Base-by-base conservation (phyloP, 2,113 vertebrate genomes). In the Mugil cephalus region DNA sequence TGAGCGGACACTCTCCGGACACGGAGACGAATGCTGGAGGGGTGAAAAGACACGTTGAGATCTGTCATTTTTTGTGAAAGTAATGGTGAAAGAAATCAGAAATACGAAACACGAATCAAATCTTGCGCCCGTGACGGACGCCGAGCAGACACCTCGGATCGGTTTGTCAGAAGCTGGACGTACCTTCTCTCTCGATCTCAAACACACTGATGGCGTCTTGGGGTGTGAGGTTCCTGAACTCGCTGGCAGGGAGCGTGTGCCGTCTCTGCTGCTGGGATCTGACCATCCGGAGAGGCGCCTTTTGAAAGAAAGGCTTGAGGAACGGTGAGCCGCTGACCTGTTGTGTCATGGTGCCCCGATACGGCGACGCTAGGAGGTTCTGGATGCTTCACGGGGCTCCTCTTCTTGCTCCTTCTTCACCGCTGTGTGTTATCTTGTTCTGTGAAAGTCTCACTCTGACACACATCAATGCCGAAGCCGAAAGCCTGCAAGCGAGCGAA, bases 201-300 rank as follows among this genome's bases (percentile, higher is more conserved):
- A 94, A 94, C 77, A 95, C 94, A 21, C 94, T 95, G 90, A 94
- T 90, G 83, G 94, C 94, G 3, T 95, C 94, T 83, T 93, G 91
- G 4, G 90, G 83, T 7, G 91, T 94, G 52, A 95, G 93, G 85
- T 94, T 94, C 48, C 94, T 87, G 88, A 95, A 95, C 85, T 95
- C 94, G 8, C 94, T 95, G 83, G 94, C 94, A 0, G 94, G 94
- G 0, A 95, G 91, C 0, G 94, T 95, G 91, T 95, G 94, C 12
- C 94, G 82, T 19, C 94, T 76, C 77, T 92, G 92, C 8, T 70
- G 66, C 39, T 80, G 79, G 13, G 86, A 73, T 39, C 62, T 88
- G 42, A 81, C 65, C 69, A 74, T 83, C 1, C 83, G 80, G 34
- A 85, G 67, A 0, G 91, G 87, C 4, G 80, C 85, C 88, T 89